Base-by-base conservation (phyloP, 2,888 invertebrate genomes). In the Erebia aethiops region DNA sequence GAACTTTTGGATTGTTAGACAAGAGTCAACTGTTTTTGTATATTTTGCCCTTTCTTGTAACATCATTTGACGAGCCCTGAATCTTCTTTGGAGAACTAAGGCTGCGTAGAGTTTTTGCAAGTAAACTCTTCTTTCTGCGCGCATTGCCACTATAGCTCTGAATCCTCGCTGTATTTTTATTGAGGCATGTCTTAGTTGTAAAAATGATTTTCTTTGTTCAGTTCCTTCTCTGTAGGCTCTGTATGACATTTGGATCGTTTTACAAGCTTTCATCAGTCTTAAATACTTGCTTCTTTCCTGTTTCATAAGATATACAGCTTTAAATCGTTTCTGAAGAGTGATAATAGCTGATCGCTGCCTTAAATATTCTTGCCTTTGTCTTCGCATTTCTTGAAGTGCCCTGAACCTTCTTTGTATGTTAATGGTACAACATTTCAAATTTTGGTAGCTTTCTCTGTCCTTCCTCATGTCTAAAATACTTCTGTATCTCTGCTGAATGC, bases 401-500 rank as follows among this genome's bases (percentile, higher is more conserved):
- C 85, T 89, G 79, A 89, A 94, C 80, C 85, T 87, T 43, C 76
- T 78, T 79, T 94, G 94, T 41, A 94, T 43, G 1, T 73, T 69
- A 21, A 84, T 71, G 8, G 80, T 79, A 2, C 86, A 77, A 7
- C 77, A 75, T 78, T 82, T 91, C 14, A 85, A 74, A 41, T 79
- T 78, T 7, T 90, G 74, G 75, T 85, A 94, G 35, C 81, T 76
- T 54, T 82, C 78, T 71, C 87, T 85, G 49, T 88, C 81, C 51
- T 71, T 67, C 79, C 84, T 89, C 93, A 83, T 94, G 9, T 77
- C 78, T 74, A 78, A 66, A 64, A 86, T 74, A 67, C 82, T 83
- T 73, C 86, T 84, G 72, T 89, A 94, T 64, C 77, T 80, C 65
- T 77, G 84, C 77, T 95, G 95, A 66, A 95, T 78, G 46, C 78